Conservation (phyloP, 1,140 invertebrate genomes). For the Pseudobourletiella spinata region DNA sequence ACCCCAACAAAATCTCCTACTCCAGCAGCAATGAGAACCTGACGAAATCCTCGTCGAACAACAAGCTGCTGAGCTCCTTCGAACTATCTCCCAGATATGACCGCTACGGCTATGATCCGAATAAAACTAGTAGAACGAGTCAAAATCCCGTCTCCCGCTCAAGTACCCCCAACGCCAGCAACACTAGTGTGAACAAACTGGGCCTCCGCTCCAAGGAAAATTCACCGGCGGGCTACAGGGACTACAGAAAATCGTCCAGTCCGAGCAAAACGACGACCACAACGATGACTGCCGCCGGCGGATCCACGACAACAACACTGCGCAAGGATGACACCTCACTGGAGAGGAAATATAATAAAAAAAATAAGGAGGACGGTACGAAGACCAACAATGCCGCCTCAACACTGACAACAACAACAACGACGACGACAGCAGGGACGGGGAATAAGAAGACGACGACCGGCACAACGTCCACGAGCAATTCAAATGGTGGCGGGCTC, state of each 20-base stretch:
- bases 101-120: background rate
- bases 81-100: background rate
- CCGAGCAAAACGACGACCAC: background rate
- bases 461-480: background rate
- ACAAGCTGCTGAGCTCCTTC: too few species aligned
- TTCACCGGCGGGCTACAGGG: background rate
- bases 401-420: background rate
- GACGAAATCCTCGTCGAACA: background rate
- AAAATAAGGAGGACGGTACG: conserved; percentile 35
- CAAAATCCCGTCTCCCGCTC: background rate
- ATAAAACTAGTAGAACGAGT: background rate
- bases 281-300: background rate
- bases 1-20: background rate
- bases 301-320: background rate
- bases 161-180: conserved; percentile 6
- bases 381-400: background rate
- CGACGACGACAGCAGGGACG: too few species aligned
- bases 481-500: background rate
- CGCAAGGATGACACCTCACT: background rate
- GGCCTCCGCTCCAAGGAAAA: conserved; percentile 10
- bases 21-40: background rate
- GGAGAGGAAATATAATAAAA: conserved; percentile 38
- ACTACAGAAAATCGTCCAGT: background rate
- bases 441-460: too few species aligned
- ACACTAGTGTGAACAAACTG: conserved; percentile 1